phyloP scores from a whole-genome alignment of 2,113 vertebrate genomes.

The Mus pahari region DNA sequence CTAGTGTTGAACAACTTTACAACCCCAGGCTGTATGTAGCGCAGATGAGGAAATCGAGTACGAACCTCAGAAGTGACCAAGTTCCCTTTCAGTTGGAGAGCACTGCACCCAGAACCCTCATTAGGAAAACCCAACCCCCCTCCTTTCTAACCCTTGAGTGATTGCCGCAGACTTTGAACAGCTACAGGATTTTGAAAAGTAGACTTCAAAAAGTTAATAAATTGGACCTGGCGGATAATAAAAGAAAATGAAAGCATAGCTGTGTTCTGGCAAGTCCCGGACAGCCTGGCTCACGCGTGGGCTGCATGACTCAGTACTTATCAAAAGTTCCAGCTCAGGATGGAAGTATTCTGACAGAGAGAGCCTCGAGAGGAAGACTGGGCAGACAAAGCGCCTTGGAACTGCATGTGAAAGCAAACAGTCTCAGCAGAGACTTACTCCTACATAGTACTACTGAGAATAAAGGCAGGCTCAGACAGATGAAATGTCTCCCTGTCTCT shows the following conservation, averaged over 20 bases:
- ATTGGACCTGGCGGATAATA: neutral
- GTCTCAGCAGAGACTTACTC: neutral
- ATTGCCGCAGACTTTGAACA: neutral
- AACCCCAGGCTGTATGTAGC: neutral
- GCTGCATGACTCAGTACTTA: neutral
- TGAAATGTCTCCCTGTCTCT: neutral
- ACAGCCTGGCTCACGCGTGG: neutral
- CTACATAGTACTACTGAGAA: neutral
- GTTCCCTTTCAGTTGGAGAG: neutral
- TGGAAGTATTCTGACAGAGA: neutral
- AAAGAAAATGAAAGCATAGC: constrained; percentile 12
- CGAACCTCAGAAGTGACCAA: neutral
- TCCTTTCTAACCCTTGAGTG: neutral
- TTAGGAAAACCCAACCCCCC: neutral
- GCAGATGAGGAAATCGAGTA: neutral
- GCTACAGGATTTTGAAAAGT: neutral
- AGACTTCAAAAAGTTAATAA: constrained; percentile 17
- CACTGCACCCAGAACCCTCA: neutral
- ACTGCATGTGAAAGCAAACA: neutral
- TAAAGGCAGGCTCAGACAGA: neutral
- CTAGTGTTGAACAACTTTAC: neutral
- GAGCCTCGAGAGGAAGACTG: neutral
- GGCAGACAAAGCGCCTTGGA: neutral
- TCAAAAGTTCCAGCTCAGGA: neutral
- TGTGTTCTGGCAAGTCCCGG: neutral